Base-by-base conservation (phyloP, 2,113 vertebrate species). In the Ginglymostoma cirratum region DNA sequence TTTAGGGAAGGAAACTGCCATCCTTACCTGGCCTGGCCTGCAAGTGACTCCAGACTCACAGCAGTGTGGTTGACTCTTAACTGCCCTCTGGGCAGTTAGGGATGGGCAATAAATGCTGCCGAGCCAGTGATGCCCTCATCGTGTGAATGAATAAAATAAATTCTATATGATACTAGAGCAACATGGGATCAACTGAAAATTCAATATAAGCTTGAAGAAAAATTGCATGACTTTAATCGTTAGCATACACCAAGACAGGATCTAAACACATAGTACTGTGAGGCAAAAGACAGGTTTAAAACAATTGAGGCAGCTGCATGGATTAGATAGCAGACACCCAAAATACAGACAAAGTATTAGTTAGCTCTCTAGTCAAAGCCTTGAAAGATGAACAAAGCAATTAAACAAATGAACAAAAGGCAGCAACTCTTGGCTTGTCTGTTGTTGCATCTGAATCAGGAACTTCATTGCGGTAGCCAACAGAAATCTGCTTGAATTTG, bases 321-420 rank as follows among this genome's bases (percentile, higher is more conserved):
- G 94, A 72, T 95, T 76, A 70, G 69, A 34, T 52, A 45, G 69
- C 69, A 95, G 94, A 95, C 94, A 95, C 94, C 27, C 66, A 95
- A 48, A 95, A 72, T 69, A 95, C 94, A 72, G 69, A 95, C 94
- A 72, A 95, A 95, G 69, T 95, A 70, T 45, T 72, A 76, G 48
- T 95, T 95, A 95, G 69, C 94, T 95, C 42, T 69, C 69, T 42
- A 95, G 69, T 24, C 7, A 95, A 70, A 95, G 69, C 42, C 94
- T 95, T 95, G 94, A 95, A 72, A 76, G 69, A 95, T 95, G 94
- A 95, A 95, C 67, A 95, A 72, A 95, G 69, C 67, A 95, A 95
- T 95, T 95, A 48, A 95, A 95, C 34, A 93, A 93, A 72, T 76
- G 67, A 69, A 72, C 67, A 17, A 72, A 95, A 95, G 42, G 67